Percentiles rank a stretch among this genome's conserved stretches.
Evolutionary conservation across 2,888 invertebrate species (phyloP).

Genomic region (Idaea aversata): DNA sequence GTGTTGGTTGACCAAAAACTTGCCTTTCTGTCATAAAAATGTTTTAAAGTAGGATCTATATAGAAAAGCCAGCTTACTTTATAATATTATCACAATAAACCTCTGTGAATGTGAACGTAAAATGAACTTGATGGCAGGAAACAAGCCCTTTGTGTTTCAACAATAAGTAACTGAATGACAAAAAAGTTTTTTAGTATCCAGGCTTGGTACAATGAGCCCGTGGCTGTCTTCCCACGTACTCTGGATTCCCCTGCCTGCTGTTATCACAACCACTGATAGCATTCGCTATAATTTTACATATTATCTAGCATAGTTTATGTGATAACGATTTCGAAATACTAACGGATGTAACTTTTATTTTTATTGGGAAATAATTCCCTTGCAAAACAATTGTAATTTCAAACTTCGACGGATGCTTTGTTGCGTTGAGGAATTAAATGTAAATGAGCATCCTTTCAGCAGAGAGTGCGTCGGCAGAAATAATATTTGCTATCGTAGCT

Average conservation of each 20-base stretch:
- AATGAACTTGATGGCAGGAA: conserved; percentile 66
- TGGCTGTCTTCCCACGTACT: conserved; percentile 63
- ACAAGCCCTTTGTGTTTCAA: conserved; percentile 65
- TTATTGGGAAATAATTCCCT: no score
- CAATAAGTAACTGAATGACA: conserved; percentile 71
- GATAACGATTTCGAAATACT: background rate
- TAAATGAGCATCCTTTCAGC: background rate
- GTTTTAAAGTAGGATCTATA: background rate
- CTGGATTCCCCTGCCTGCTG: conserved; percentile 3
- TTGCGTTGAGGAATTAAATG: background rate
- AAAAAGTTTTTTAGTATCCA: conserved; percentile 64
- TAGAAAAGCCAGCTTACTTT: background rate
- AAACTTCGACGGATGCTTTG: background rate
- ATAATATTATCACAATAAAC: conserved; percentile 15
- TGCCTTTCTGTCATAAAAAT: background rate
- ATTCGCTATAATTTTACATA: background rate
- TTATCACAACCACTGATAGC: background rate
- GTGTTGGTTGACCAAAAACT: background rate
- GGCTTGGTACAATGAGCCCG: conserved; percentile 64
- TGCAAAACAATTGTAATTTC: background rate
- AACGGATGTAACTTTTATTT: background rate
- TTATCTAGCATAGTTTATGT: background rate
- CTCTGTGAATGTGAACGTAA: conserved; percentile 40
- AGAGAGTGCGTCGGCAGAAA: background rate
- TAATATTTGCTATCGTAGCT: background rate